phyloP scores from a whole-genome alignment of 2,888 invertebrate species.

The Linnaemya vulpina region DNA sequence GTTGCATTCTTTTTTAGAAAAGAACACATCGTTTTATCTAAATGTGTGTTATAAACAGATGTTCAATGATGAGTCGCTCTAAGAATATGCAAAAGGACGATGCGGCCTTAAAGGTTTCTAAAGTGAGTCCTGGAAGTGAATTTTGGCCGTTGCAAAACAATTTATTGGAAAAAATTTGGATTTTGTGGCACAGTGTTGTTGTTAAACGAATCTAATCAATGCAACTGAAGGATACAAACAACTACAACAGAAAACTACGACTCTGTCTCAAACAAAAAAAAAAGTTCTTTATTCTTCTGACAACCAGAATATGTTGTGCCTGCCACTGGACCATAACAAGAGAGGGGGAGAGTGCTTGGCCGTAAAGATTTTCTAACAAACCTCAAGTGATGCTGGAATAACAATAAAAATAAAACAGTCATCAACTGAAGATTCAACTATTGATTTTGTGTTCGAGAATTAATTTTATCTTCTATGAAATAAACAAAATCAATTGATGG shows the following conservation, averaged over 20 bases:
- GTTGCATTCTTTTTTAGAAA: too few species aligned
- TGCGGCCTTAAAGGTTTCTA: too few species aligned
- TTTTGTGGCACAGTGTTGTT: too few species aligned
- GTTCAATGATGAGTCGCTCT: too few species aligned
- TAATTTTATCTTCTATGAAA: constrained; percentile 7
- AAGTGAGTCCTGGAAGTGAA: too few species aligned
- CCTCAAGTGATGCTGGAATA: not conserved
- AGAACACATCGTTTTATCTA: too few species aligned
- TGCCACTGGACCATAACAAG: constrained; percentile 1
- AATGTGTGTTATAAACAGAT: too few species aligned
- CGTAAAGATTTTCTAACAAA: constrained; percentile 17
- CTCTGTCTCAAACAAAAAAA: not conserved
- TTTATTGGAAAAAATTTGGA: too few species aligned
- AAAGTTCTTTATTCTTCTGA: not conserved
- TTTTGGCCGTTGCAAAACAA: too few species aligned
- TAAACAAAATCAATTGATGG: constrained; percentile 2
- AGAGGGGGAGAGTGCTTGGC: not conserved
- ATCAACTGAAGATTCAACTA: not conserved
- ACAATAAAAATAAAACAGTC: not conserved
- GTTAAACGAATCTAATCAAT: too few species aligned
- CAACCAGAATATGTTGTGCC: constrained; percentile 13
- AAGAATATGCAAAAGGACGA: too few species aligned
- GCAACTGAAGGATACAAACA: not conserved
- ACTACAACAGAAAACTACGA: not conserved
- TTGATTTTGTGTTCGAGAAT: not conserved